Evolutionary conservation across 2,888 invertebrate genomes (phyloP), one percentile per base, ranked within the genome.

Genomic region (Chalcis sispes): DNA sequence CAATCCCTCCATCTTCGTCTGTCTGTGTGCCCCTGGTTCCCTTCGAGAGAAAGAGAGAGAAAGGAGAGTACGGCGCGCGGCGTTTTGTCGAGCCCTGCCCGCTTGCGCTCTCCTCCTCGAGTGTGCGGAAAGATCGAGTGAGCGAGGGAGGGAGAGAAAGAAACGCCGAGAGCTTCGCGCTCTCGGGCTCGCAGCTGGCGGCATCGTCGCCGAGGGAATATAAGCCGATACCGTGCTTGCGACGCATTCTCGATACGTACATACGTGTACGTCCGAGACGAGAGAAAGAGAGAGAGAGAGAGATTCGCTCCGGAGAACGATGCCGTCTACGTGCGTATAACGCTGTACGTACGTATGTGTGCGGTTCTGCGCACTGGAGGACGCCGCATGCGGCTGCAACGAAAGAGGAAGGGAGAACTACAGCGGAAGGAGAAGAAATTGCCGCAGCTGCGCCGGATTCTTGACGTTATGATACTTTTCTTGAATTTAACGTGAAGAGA

Each of bases 1-100:
- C 15, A 13, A 2, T 27, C 46, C 20, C 58, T 58, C 42, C 15
- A 0, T n/a, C 54, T 52, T 8, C 20, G n/a, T 32, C 69, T 20
- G 69, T 48, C 52, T 23, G 54, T 56, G n/a, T 58, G 58, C 42
- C 58, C 48, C 59, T 69, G 67, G 66, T 54, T 54, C 66, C 40
- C 54, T 18, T 25, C 42, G 36, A 20, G 23, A n/a, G 32, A 29
- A 7, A 7, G 2, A 18, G n/a, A 27, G 56, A 29, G 56, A 32
- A 8, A 8, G 52, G n/a, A 8, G 52, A 10, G 20, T 18, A 10
- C 8, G 40, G 0, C 1, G 40, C 4, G 40, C 8, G 25, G 1
- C n/a, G 64, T 79, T 75, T 77, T 73, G 75, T 70, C 74, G n/a
- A 18, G 48, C 3, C 7, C 48, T 10, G 48, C 54, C 13, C 13